Evolutionary conservation across 2,113 vertebrate species (phyloP), one percentile per base, ranked within the genome.

Genomic region (Azemiops feae): DNA sequence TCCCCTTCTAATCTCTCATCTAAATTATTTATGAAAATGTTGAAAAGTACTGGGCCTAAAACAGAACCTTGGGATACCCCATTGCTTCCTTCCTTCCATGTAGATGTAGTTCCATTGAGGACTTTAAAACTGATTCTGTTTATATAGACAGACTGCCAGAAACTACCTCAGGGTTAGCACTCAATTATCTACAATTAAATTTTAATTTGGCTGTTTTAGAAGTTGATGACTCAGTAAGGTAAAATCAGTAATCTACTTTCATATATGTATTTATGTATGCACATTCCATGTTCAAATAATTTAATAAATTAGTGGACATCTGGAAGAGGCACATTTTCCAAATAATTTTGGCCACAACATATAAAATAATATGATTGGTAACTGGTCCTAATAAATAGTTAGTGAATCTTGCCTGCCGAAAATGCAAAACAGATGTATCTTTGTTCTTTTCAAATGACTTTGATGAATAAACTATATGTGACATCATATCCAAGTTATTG

Each of bases 391-490:
- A 98, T 98, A 98, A 98, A 98, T 97, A 98, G 98, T 97, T 97
- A 97, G 96, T 97, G 97, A 97, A 96, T 97, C 97, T 97, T 98
- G 97, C 97, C 97, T 96, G 97, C 96, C 96, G 96, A 96, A 98
- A 98, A 98, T 98, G 96, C 97, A 98, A 98, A 98, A 97, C 97
- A 98, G 98, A 98, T 98, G 98, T 98, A 98, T 97, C 98, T 98
- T 98, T 98, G 98, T 98, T 98, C 98, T 98, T 98, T 98, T 97
- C 97, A 98, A 98, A 96, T 97, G 97, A 98, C 97, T 98, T 98
- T 98, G 98, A 98, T 98, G 98, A 98, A 98, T 98, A 98, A 98
- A 98, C 98, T 98, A 97, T 97, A 98, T 94, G 97, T 98, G 98
- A 98, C 97, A 97, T 98, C 98, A 98, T 97, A 97, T 97, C 96